These are phyloP conservation scores for Atherinosoma microstoma DNA, from an alignment of 2,797 vertebrate genomes.

Conservation along the genomic window DNA sequence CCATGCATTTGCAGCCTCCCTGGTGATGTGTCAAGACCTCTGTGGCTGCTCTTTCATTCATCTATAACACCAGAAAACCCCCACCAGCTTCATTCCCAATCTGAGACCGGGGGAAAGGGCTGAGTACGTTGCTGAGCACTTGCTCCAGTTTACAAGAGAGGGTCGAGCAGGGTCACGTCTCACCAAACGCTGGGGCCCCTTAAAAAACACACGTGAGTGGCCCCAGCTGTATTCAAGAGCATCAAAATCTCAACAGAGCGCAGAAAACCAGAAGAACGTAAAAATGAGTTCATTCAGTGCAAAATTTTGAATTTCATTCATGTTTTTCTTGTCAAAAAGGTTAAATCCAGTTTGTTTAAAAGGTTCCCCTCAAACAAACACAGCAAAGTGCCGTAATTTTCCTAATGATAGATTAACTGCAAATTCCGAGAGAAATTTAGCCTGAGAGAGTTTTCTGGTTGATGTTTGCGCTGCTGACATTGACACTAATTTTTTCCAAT, in stretches of 20 bases:
- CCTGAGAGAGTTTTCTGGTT: slow-evolving; percentile 15
- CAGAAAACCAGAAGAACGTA: slow-evolving; percentile 64
- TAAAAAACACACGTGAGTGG: slow-evolving; percentile 75
- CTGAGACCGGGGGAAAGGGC: slow-evolving; percentile 41
- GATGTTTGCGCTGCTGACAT: slow-evolving; percentile 45
- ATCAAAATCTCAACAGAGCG: slow-evolving; percentile 59
- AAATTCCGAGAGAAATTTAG: slow-evolving; percentile 30
- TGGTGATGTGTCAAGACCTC: slow-evolving; percentile 65
- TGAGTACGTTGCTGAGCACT: slow-evolving; percentile 66
- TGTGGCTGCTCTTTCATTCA: slow-evolving; percentile 61
- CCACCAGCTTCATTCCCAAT: slow-evolving; percentile 35
- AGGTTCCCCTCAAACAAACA: slow-evolving; percentile 43
- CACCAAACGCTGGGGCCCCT: slow-evolving; percentile 78
- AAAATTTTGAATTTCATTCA: slow-evolving; percentile 28
- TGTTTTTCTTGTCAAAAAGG: slow-evolving; percentile 58
- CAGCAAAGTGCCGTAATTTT: slow-evolving; percentile 39
- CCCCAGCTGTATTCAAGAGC: slow-evolving; percentile 71
- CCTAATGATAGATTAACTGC: slow-evolving; percentile 55
- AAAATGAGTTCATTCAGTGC: slow-evolving; percentile 31
- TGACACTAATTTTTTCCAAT: slow-evolving; percentile 75
- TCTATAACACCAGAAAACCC: slow-evolving; percentile 50
- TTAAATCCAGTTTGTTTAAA: slow-evolving; percentile 48
- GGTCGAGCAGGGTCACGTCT: slow-evolving; percentile 80
- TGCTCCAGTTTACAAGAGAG: slow-evolving; percentile 78
- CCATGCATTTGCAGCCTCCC: slow-evolving; percentile 45